Percentiles rank a stretch among this genome's conserved stretches.
phyloP scores from a whole-genome alignment of 2,888 invertebrate species.

The Tubulanus polymorphus region DNA sequence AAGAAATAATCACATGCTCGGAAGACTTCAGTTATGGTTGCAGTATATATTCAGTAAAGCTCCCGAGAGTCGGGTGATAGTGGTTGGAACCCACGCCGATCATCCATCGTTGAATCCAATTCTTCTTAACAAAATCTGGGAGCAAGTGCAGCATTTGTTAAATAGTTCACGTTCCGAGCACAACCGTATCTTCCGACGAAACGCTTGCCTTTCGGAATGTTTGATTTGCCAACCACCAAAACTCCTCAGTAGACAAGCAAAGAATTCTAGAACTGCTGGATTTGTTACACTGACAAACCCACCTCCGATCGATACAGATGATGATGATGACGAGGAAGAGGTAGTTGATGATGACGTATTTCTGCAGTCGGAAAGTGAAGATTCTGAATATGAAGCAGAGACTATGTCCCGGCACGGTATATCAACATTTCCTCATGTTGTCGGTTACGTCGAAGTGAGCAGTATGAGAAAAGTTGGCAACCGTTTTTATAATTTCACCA shows the following conservation, averaged over 20 bases:
- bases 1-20: slow-evolving; percentile 19
- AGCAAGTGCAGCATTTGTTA: slow-evolving; percentile 16
- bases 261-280: slow-evolving; percentile 12
- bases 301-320: not conserved
- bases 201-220: slow-evolving; percentile 18
- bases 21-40: slow-evolving; percentile 23
- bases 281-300: slow-evolving; percentile 19
- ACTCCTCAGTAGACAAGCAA: slow-evolving; percentile 10
- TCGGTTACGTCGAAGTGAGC: slow-evolving; percentile 24
- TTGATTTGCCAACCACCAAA: slow-evolving; percentile 21
- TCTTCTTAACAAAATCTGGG: slow-evolving; percentile 22
- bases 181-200: slow-evolving; percentile 14
- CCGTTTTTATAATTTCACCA: slow-evolving; percentile 3
- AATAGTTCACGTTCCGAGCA: slow-evolving; percentile 18
- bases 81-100: slow-evolving; percentile 25
- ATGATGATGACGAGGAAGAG: not conserved
- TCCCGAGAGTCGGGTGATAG: slow-evolving; percentile 21
- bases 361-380: not conserved
- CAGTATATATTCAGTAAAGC: slow-evolving; percentile 24
- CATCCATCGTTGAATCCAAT: slow-evolving; percentile 14
- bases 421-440: slow-evolving; percentile 21
- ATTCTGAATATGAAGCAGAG: no score
- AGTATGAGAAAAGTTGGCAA: slow-evolving; percentile 18
- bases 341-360: not conserved
- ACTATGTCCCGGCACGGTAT: not conserved